These are phyloP conservation scores for Drosophila algonquin DNA, from an alignment of 2,888 invertebrate species.

Conservation along the genomic window DNA sequence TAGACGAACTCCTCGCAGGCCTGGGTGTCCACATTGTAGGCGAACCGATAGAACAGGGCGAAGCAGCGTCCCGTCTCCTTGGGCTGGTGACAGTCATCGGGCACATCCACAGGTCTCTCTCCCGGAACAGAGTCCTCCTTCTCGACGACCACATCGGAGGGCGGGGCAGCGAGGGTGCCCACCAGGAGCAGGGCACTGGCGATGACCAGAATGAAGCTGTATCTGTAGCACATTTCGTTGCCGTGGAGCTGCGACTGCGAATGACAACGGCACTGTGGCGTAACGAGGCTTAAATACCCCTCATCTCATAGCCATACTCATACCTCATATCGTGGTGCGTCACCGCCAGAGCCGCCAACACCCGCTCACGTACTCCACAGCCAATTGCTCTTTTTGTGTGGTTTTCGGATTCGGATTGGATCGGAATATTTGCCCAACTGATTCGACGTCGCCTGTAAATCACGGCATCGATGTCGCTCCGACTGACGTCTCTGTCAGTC, in stretches of 20 bases:
- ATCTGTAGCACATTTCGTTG: constrained; percentile 61
- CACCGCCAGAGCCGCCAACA: constrained; percentile 21
- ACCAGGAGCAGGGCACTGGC: constrained; percentile 40
- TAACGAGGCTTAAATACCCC: constrained; percentile 62
- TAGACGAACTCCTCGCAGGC: constrained; percentile 90
- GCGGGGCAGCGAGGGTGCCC: constrained; percentile 22
- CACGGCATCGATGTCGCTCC: constrained; percentile 32
- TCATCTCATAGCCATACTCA: too few relatives aligned
- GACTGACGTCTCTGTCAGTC: constrained; percentile 36
- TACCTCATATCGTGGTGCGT: constrained; percentile 29
- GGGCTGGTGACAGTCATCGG: constrained; percentile 87
- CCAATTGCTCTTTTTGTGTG: constrained; percentile 29
- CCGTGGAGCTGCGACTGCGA: constrained; percentile 37
- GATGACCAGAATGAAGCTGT: constrained; percentile 36
- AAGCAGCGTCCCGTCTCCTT: constrained; percentile 89
- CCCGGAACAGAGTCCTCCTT: constrained; percentile 22
- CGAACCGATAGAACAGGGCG: constrained; percentile 84
- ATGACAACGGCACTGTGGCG: constrained; percentile 43
- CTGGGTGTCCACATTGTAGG: constrained; percentile 76
- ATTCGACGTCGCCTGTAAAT: constrained; percentile 68
- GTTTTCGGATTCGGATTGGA: too few relatives aligned
- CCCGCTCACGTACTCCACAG: constrained; percentile 46
- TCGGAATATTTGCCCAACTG: constrained; percentile 60
- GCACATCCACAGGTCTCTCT: constrained; percentile 38
- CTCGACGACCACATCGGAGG: constrained; percentile 62